These are phyloP conservation scores for Zapus hudsonius DNA, from an alignment of 2,113 vertebrate species.

Conservation along the genomic window DNA sequence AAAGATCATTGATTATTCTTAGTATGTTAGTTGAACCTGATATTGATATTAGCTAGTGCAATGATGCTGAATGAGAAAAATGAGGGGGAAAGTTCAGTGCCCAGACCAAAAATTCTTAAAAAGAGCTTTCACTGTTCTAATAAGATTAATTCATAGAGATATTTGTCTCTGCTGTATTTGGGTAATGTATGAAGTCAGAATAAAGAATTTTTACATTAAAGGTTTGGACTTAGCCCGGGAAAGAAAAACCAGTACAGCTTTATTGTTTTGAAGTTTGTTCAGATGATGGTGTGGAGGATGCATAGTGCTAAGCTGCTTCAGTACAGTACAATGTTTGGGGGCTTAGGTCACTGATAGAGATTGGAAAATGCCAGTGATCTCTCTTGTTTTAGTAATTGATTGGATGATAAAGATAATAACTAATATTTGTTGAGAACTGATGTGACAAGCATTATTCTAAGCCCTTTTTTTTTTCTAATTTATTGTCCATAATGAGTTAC, in stretches of 20 bases:
- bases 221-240: not conserved
- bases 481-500: no score
- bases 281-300: not conserved
- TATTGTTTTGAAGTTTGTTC: slow-evolving; percentile 5
- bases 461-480: not conserved
- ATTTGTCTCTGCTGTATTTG: not conserved
- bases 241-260: not conserved
- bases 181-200: not conserved
- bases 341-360: not conserved
- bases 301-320: not conserved
- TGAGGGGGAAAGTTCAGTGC: not conserved
- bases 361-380: not conserved
- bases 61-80: slow-evolving; percentile 19
- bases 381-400: not conserved
- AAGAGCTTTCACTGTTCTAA: slow-evolving; percentile 11
- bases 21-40: not conserved
- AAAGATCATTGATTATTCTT: not conserved
- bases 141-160: not conserved
- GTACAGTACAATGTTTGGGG: not conserved
- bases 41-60: not conserved
- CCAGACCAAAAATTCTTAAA: not conserved
- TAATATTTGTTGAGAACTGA: not conserved
- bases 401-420: not conserved
- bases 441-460: not conserved
- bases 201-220: not conserved